These are phyloP conservation scores for Coilia nasus DNA, from an alignment of 2,797 vertebrate genomes.

Conservation along the genomic window DNA sequence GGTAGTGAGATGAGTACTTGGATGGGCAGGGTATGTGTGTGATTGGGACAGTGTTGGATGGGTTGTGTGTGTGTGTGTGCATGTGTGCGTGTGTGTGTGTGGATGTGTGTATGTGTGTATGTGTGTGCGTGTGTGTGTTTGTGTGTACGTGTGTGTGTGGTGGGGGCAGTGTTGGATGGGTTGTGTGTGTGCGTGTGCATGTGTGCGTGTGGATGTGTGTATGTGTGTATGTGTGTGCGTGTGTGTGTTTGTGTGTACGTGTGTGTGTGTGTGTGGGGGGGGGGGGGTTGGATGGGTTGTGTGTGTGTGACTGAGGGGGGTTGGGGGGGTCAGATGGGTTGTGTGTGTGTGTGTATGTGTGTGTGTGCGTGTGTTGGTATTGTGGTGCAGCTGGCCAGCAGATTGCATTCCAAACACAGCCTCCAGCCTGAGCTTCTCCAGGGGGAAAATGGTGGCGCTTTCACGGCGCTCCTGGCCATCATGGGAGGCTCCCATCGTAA, in stretches of 20 bases:
- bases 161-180: neutral
- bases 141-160: too few relatives aligned
- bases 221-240: too few relatives aligned
- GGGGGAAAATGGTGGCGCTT: constrained; percentile 53
- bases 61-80: too few relatives aligned
- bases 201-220: too few relatives aligned
- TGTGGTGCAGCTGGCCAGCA: constrained; percentile 71
- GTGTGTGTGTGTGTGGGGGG: neutral
- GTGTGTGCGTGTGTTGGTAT: neutral
- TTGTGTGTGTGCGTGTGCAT: too few relatives aligned
- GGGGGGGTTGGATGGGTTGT: neutral
- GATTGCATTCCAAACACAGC: constrained; percentile 75
- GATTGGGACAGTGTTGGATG: neutral
- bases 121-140: too few relatives aligned
- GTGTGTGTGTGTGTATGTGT: too few relatives aligned
- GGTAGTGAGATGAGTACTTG: constrained; percentile 59
- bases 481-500: constrained; percentile 46
- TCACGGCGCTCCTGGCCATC: constrained; percentile 59
- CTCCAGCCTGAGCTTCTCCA: constrained; percentile 60
- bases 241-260: too few relatives aligned
- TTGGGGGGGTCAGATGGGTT: too few relatives aligned
- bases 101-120: too few relatives aligned
- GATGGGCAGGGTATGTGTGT: neutral
- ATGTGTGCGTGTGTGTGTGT: too few relatives aligned
- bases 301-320: too few relatives aligned